Evolutionary conservation across 1,140 invertebrate genomes (phyloP).

Genomic region (Bicyclus anynana): DNA sequence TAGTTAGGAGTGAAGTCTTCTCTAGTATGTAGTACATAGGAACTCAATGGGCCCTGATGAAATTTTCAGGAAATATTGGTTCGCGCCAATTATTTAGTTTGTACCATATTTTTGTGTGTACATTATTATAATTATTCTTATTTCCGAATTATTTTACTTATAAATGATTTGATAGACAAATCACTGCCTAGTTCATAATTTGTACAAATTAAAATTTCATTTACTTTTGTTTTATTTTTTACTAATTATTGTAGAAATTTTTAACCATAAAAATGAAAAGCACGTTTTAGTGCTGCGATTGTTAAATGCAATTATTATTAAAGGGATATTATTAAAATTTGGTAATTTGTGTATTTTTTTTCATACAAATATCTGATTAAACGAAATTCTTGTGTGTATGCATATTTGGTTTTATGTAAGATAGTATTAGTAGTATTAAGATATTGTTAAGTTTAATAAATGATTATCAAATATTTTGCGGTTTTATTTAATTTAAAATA

Average conservation of each 20-base stretch:
- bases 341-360: background rate
- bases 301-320: slow-evolving; percentile 18
- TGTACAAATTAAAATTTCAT: slow-evolving; percentile 11
- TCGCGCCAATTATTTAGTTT: background rate
- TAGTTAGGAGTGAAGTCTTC: too few species aligned
- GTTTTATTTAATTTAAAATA: background rate
- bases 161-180: slow-evolving; percentile 4
- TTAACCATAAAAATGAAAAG: slow-evolving; percentile 23
- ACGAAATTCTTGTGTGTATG: slow-evolving; percentile 38
- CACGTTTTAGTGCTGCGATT: slow-evolving; percentile 67
- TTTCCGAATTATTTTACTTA: slow-evolving; percentile 2
- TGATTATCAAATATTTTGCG: slow-evolving; percentile 9
- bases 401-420: slow-evolving; percentile 50
- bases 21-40: too few species aligned
- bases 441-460: slow-evolving; percentile 66
- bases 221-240: slow-evolving; percentile 5
- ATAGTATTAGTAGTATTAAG: slow-evolving; percentile 43
- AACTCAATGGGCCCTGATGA: too few species aligned
- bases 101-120: background rate
- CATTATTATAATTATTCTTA: background rate
- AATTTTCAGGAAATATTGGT: too few species aligned
- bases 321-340: background rate
- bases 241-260: slow-evolving; percentile 7
- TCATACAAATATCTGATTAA: background rate
- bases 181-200: slow-evolving; percentile 17